phyloP scores from a whole-genome alignment of 2,113 vertebrate genomes.

The Glareola pratincola region DNA sequence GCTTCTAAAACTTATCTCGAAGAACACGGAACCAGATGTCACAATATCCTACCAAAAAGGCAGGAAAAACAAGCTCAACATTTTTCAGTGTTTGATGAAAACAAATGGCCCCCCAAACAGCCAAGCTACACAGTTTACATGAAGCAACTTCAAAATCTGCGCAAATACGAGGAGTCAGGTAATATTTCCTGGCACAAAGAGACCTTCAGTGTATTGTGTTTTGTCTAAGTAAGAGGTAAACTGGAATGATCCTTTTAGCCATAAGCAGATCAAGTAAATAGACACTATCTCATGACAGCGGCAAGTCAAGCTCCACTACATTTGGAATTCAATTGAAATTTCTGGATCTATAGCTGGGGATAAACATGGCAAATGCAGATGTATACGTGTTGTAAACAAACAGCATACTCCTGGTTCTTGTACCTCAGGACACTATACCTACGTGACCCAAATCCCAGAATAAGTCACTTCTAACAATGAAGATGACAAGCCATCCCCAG shows the following conservation, averaged over 20 bases:
- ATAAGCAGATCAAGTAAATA: neutral
- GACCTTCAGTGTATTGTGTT: neutral
- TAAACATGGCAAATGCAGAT: rapidly evolving
- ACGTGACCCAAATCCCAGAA: neutral
- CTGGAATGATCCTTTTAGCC: neutral
- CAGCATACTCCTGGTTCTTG: neutral
- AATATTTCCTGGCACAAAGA: neutral
- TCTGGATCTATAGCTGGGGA: neutral
- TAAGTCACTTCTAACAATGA: neutral
- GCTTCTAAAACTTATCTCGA: conserved; percentile 19
- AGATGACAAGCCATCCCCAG: neutral
- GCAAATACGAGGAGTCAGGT: neutral
- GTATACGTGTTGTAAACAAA: neutral
- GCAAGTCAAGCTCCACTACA: neutral
- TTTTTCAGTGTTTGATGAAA: neutral
- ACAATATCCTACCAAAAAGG: neutral
- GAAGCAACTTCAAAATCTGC: neutral
- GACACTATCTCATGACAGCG: neutral
- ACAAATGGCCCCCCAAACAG: neutral
- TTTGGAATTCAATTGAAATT: neutral
- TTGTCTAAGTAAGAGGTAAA: neutral
- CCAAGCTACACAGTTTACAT: neutral
- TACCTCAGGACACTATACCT: neutral
- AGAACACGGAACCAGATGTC: neutral
- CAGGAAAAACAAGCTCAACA: neutral